Base-by-base conservation (phyloP, 2,888 invertebrate genomes). In the Morpho achilles region DNA sequence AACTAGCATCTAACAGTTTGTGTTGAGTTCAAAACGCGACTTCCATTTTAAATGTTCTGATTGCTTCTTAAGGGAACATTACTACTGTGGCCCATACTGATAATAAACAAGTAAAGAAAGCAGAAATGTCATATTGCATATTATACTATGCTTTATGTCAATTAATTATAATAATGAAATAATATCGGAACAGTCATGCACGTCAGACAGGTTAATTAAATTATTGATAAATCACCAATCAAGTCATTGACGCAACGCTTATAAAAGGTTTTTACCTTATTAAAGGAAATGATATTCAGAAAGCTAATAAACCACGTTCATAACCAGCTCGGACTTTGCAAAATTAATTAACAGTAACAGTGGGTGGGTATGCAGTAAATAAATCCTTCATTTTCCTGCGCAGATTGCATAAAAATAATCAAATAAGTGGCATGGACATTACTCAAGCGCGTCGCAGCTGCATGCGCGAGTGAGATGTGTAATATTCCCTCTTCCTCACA, bases 341-440 rank as follows among this genome's bases (percentile, higher is more conserved):
- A 87, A 82, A 84, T 82, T 86, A 87, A 88, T 87, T 87, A 86
- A 84, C 84, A 84, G 72, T 87, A 86, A 84, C 84, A 84, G 72
- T 72, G 73, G 76, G 74, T 73, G 77, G 75, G 75, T 74, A 72
- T 80, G 76, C 79, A 76, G 79, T 77, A 79, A 84, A 83, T 85
- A 83, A 84, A 84, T 83, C 80, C 80, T 82, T 84, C 82, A 84
- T 85, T 88, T 86, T 80, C 75, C 82, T 73, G 81, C 77, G 77
- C 85, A 87, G 84, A 87, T 88, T 88, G 88, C 87, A 88, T 84
- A 88, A 88, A 88, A 87, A 87, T 88, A 89, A 87, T 88, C 86
- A 87, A 88, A 87, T 88, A 88, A 87, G 84, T 87, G 85, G 79
- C 82, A 80, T 83, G 86, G 82, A 79, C 85, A 87, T 87, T 86